Base-by-base conservation (phyloP, 2,113 vertebrate genomes). In the Danio rerio region DNA sequence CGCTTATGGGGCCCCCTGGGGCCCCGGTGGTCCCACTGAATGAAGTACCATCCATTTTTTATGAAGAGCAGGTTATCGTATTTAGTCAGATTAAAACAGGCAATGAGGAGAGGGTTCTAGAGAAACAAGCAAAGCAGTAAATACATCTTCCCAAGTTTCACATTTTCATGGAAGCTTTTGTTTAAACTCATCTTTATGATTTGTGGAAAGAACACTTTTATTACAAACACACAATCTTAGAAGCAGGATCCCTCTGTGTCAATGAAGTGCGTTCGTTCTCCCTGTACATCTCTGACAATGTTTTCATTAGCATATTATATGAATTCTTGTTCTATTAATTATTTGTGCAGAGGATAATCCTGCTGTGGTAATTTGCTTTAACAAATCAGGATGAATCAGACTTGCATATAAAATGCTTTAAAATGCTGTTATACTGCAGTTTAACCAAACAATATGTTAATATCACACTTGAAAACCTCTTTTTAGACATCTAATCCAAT, bases 21-120 rank as follows among this genome's bases (percentile, higher is more conserved):
- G 89, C 88, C 83, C 81, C 78, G 80, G 84, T 86, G 85, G 89
- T 92, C 93, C 91, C 86, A 80, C 84, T 89, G 87, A 94, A 93
- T 93, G 91, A 94, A 93, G 90, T 92, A 90, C 85, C 93, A 94
- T 94, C 85, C 88, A 94, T 94, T 94, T 94, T 94, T 94, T 90
- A 94, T 94, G 93, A 94, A 93, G 92, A 93, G 93, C 93, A 94
- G 93, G 94, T 94, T 94, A 94, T 94, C 93, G 90, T 94, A 92
- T 94, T 94, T 94, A 94, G 91, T 93, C 91, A 89, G 90, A 94
- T 94, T 94, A 94, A 94, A 94, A 94, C 90, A 87, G 87, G 70
- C 86, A 42, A 62, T 87, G 84, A 87, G 73, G 82, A 82, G 87
- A 86, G 74, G 80, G 83, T 86, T 89, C 81, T 78, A 84, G 66